These are phyloP conservation scores for Dufourea novaeangliae DNA, from an alignment of 1,140 invertebrate species.

Conservation along the genomic window DNA sequence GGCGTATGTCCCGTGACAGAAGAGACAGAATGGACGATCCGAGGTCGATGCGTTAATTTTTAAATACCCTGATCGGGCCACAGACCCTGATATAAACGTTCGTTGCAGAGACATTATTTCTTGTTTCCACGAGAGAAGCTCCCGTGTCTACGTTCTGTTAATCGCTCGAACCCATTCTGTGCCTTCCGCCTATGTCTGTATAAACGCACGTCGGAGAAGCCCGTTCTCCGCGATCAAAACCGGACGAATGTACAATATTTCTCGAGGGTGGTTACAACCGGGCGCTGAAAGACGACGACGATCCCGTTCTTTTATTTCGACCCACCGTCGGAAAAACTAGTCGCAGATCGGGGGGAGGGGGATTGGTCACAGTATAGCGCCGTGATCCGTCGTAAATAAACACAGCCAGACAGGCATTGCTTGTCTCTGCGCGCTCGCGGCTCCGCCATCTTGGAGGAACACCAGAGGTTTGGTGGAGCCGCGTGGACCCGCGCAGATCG, in stretches of 20 bases:
- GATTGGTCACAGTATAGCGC: conserved; percentile 41
- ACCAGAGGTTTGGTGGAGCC: too few relatives aligned
- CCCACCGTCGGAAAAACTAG: background rate
- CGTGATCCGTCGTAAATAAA: conserved; percentile 52
- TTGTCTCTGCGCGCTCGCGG: conserved; percentile 37
- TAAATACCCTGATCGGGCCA: too few relatives aligned
- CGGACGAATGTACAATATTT: background rate
- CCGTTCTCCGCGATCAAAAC: background rate
- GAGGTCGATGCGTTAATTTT: too few relatives aligned
- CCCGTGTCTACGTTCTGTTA: too few relatives aligned
- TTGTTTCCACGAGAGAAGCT: too few relatives aligned
- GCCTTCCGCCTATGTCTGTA: background rate
- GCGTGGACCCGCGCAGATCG: conserved; percentile 34
- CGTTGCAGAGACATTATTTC: too few relatives aligned
- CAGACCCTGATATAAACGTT: background rate
- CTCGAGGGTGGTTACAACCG: background rate
- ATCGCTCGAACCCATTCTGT: background rate
- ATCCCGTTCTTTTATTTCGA: too few relatives aligned
- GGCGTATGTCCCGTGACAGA: background rate
- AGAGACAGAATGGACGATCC: background rate
- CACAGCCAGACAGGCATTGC: conserved; percentile 60
- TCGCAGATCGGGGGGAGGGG: background rate
- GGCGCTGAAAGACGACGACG: background rate
- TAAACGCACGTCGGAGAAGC: background rate
- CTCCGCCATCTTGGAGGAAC: too few relatives aligned